Evolutionary conservation across 2,797 vertebrate species (phyloP).

Genomic region (Gobionotothen gibberifrons): DNA sequence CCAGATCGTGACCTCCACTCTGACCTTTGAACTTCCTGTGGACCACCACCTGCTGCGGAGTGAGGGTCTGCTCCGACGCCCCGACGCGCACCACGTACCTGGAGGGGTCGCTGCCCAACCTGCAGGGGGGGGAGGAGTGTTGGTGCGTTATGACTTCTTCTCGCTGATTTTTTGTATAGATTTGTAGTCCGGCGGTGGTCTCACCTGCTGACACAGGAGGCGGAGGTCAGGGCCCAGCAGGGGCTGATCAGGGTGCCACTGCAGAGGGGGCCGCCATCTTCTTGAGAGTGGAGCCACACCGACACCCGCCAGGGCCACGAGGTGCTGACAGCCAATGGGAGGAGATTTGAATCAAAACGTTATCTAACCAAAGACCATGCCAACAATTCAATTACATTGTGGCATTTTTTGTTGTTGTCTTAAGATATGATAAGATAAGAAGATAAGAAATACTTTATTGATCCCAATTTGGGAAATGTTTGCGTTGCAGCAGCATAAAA

Average conservation of each 20-base stretch:
- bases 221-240: conserved; percentile 93
- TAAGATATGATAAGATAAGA: no score
- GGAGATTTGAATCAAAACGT: neutral
- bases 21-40: conserved; percentile 90
- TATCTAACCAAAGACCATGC: no score
- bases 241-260: conserved; percentile 91
- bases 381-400: no score
- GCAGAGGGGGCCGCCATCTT: conserved; percentile 86
- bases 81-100: conserved; percentile 87
- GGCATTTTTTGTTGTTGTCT: no score
- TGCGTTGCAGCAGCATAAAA: no score
- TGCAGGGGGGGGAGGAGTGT: conserved; percentile 46
- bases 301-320: conserved; percentile 94
- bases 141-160: neutral
- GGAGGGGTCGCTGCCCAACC: conserved; percentile 87
- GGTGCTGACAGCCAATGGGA: conserved; percentile 75
- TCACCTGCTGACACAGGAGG: conserved; percentile 92
- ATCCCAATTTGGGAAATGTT: no score
- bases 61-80: conserved; percentile 85
- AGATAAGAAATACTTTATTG: no score
- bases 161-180: neutral
- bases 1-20: conserved; percentile 91
- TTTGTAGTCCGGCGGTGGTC: accelerated
- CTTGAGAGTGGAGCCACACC: conserved; percentile 85
- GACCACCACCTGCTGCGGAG: conserved; percentile 85